Conservation (phyloP, 2,888 invertebrate genomes). For the Rotaria sp. region DNA sequence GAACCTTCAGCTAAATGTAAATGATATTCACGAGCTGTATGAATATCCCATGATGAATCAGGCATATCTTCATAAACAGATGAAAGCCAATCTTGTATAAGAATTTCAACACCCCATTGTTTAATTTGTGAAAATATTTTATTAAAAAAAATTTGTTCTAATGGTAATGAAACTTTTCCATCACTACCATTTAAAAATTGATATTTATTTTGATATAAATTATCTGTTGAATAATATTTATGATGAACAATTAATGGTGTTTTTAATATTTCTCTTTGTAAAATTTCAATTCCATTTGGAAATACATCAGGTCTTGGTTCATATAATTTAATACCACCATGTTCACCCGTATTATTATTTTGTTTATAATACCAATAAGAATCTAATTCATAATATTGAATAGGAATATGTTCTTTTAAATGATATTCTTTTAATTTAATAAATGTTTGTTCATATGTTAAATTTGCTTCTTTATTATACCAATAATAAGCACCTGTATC, state of each 20-base stretch:
- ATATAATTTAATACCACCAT: slow-evolving; percentile 44
- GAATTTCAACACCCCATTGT: slow-evolving; percentile 31
- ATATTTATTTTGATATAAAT: slow-evolving; percentile 2
- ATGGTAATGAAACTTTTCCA: background rate
- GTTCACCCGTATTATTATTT: slow-evolving; percentile 28
- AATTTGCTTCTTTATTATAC: slow-evolving; percentile 46
- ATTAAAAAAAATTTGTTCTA: background rate
- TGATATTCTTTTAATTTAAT: slow-evolving; percentile 44
- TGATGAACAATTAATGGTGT: slow-evolving; percentile 4
- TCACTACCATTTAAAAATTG: background rate
- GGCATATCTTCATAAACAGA: slow-evolving; percentile 13
- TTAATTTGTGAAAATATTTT: slow-evolving; percentile 25
- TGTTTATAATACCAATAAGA: slow-evolving; percentile 46
- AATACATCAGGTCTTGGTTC: slow-evolving; percentile 42
- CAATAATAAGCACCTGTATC: slow-evolving; percentile 48
- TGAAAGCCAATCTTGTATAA: slow-evolving; percentile 26
- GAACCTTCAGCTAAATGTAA: slow-evolving; percentile 25
- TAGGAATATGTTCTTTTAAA: background rate
- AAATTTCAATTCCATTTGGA: slow-evolving; percentile 43
- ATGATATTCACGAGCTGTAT: slow-evolving; percentile 14
- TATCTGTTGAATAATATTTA: slow-evolving; percentile 25
- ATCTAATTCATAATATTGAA: slow-evolving; percentile 44
- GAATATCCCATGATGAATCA: background rate
- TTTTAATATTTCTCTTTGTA: background rate
- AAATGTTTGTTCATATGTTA: slow-evolving; percentile 46